Base-by-base conservation (phyloP, 2,113 vertebrate species). In the Dipodomys stephensi region DNA sequence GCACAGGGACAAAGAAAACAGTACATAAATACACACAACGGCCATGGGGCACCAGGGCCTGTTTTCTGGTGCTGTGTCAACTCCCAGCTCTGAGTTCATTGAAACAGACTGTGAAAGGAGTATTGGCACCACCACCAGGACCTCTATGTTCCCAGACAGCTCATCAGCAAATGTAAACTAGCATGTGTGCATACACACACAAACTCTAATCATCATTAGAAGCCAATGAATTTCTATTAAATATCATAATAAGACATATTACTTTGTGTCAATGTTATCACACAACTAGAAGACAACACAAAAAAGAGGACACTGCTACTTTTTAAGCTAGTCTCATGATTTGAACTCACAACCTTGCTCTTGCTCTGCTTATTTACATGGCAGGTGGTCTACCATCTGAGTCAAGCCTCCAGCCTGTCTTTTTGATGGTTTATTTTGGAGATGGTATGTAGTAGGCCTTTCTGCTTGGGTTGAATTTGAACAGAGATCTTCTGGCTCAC, bases 181-280 rank as follows among this genome's bases (percentile, higher is more conserved):
- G 8, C 19, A 46, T 12, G 44, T 10, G 28, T 6, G 23, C 12
- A 39, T 19, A 44, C 2, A 84, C 10, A 16, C 12, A 90, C 18
- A 83, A 16, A 64, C 80, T 95, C 9, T 32, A 90, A 79, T 60
- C 77, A 92, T 62, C 16, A 22, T 62, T 92, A 53, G 49, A 93
- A 88, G 19, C 6, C 46, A 57, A n/a, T 62, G 8, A 3, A 76
- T 82, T 92, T 82, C 64, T 88, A 19, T 79, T 91, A 71, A 79
- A 30, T 92, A 65, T 65, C 16, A 49, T 32, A 87, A 78, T 64
- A 67, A 53, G 23, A 27, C 0, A 22, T 62, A 69, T 27, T 84
- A 57, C 53, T 57, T 57, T 57, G 53, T 57, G 53, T 57, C 53
- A 18, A 16, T 57, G 53, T 57, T 57, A 57, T 57, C 53, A 57